Base-by-base conservation (phyloP, 1,140 invertebrate species). In the Akabosia matsudoensis region DNA sequence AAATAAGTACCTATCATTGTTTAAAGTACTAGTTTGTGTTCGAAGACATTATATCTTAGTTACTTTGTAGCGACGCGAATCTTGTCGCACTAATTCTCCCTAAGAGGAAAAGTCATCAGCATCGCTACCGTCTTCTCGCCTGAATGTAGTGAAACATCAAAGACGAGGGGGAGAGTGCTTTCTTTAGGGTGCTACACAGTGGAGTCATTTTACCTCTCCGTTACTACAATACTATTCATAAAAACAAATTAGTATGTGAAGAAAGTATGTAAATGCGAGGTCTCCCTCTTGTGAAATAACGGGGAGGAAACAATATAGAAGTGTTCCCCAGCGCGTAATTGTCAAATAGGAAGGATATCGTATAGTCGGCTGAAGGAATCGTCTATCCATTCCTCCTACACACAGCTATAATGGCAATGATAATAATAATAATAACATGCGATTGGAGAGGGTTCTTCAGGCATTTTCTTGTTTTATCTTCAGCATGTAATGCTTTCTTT, bases 281-380 rank as follows among this genome's bases (percentile, higher is more conserved):
- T n/a, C 24, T 22, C 18, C 18, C 18, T 61, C 24, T 61, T 7
- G 24, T 7, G 24, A 61, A 22, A 22, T 10, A 22, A 22, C 54
- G 24, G 24, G 24, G 13, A 61, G 24, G 24, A 24, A 61, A 61
- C 13, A 61, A 61, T n/a, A 22, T 14, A 22, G 24, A 61, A 61
- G 54, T 61, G 54, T 22, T 61, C 54, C 54, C 54, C 54, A 61
- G 24, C 7, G 54, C 24, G n/a, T 61, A 61, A 24, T 61, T 61
- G 54, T 61, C 54, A 61, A 61, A 24, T 7, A 45, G 37, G 37
- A 45, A 45, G n/a, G 18, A 45, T 45, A 18, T 45, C 37, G 7
- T 45, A 45, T 45, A 45, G 37, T 18, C n/a, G n/a, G n/a, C n/a
- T n/a, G n/a, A n/a, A n/a, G n/a, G n/a, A n/a, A n/a, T n/a, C n/a